Evolutionary conservation across 2,888 invertebrate species (phyloP).

Genomic region (Phania funesta): DNA sequence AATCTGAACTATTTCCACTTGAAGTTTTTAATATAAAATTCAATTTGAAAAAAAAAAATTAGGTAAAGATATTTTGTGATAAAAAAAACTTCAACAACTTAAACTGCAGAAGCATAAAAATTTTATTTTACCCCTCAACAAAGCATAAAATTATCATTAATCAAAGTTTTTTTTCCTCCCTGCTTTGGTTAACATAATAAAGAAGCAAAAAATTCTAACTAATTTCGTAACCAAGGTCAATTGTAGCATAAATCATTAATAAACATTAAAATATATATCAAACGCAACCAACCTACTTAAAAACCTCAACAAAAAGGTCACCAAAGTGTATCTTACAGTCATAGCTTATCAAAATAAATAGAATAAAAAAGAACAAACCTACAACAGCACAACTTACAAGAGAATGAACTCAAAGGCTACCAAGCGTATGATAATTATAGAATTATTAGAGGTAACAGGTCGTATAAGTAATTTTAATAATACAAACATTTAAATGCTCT

Average conservation of each 20-base stretch:
- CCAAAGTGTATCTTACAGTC: background rate
- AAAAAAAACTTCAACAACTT: background rate
- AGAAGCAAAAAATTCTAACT: conserved; percentile 43
- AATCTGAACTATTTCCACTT: too few species aligned
- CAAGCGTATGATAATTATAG: conserved; percentile 5
- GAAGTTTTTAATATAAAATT: too few species aligned
- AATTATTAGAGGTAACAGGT: background rate
- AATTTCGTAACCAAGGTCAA: conserved; percentile 59
- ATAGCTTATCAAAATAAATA: background rate
- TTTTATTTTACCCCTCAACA: conserved; percentile 47
- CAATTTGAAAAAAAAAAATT: too few species aligned
- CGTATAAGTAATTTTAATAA: conserved; percentile 7
- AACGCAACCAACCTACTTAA: conserved; percentile 6
- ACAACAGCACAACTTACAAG: background rate
- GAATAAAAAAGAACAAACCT: background rate
- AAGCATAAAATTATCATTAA: conserved; percentile 60
- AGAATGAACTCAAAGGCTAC: conserved; percentile 8
- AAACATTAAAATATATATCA: conserved; percentile 48
- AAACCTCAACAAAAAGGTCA: conserved; percentile 26
- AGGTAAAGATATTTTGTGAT: background rate
- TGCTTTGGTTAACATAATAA: conserved; percentile 16
- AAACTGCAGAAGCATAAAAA: conserved; percentile 34
- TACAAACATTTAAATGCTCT: conserved; percentile 4
- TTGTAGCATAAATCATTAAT: conserved; percentile 63
- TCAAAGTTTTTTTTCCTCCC: conserved; percentile 16